phyloP scores from a whole-genome alignment of 2,113 vertebrate genomes.

The Tichodroma muraria region DNA sequence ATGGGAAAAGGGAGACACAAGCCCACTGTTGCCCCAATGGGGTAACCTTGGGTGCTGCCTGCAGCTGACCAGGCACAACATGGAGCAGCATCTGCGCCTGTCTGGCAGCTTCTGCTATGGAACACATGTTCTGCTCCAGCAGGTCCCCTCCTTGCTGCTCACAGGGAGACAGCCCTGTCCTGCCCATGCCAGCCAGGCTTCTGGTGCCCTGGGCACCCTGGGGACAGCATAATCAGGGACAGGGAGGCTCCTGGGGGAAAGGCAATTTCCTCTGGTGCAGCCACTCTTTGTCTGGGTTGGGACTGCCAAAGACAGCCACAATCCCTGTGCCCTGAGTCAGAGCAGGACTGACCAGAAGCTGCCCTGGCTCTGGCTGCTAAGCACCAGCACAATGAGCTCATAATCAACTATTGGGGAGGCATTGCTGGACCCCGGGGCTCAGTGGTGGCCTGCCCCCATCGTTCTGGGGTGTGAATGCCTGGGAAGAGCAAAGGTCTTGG shows the following conservation, averaged over 20 bases:
- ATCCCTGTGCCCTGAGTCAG: neutral
- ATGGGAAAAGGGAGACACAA: neutral
- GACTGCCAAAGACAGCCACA: neutral
- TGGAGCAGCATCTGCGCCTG: neutral
- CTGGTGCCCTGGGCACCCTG: neutral
- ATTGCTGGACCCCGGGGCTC: neutral
- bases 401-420: neutral
- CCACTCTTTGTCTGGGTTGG: neutral
- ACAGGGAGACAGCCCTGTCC: neutral
- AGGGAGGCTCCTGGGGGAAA: neutral
- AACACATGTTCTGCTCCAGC: neutral
- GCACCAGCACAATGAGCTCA: neutral
- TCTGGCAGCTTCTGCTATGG: neutral
- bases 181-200: neutral
- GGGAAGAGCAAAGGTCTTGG: neutral
- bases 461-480: neutral
- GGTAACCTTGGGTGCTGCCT: neutral
- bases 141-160: rapidly evolving
- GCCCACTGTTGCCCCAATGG: neutral
- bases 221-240: neutral
- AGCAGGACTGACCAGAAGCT: neutral
- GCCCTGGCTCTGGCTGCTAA: neutral
- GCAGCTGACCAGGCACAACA: neutral
- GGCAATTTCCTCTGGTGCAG: neutral
- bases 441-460: neutral